Evolutionary conservation across 1,140 invertebrate genomes (phyloP).

Genomic region (Hylyphantes graminicola): DNA sequence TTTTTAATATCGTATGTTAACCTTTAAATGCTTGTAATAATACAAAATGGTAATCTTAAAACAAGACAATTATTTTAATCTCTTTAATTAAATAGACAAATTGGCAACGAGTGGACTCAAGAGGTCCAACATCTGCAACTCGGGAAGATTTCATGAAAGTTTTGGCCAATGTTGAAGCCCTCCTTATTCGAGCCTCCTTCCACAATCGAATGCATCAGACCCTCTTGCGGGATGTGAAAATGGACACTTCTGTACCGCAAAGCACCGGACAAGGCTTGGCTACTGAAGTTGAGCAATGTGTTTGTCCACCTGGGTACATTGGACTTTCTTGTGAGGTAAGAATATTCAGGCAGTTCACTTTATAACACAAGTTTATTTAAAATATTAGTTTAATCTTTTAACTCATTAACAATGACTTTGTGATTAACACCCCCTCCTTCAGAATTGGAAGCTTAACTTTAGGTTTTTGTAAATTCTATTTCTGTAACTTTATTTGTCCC

Average conservation of each 20-base stretch:
- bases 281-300: conserved; percentile 82
- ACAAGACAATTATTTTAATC: no score
- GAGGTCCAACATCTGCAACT: conserved; percentile 69
- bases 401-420: no score
- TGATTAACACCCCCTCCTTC: no score
- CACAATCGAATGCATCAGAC: conserved; percentile 77
- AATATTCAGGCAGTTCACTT: no score
- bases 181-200: conserved; percentile 87
- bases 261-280: conserved; percentile 71
- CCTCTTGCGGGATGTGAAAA: conserved; percentile 79
- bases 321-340: conserved; percentile 83
- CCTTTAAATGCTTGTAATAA: no score
- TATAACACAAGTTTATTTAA: no score
- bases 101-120: conserved; percentile 63
- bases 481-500: no score
- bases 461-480: no score
- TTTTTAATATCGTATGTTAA: no score
- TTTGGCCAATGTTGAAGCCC: conserved; percentile 81
- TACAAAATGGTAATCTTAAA: no score
- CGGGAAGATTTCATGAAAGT: conserved; percentile 85
- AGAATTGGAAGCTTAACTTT: no score
- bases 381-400: no score
- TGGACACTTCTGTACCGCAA: conserved; percentile 80
- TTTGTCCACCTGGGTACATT: conserved; percentile 82
- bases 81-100: conserved; percentile 39